Evolutionary conservation across 2,888 invertebrate species (phyloP).

Genomic region (Epiblema foenella): DNA sequence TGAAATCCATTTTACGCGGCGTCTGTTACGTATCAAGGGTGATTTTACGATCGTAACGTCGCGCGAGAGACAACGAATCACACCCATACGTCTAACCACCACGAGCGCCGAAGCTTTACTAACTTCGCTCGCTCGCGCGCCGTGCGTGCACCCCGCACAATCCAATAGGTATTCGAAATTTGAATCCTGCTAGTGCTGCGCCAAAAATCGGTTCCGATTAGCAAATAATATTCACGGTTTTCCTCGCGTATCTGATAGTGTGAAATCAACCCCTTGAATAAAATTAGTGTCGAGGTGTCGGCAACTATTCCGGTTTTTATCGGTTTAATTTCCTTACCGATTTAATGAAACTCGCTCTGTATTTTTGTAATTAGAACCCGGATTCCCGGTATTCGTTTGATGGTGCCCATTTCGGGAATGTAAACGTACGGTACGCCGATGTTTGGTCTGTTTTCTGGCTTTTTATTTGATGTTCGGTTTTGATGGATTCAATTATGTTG

Average conservation of each 20-base stretch:
- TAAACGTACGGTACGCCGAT: constrained; percentile 46
- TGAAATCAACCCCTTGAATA: constrained; percentile 36
- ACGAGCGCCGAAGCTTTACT: constrained; percentile 62
- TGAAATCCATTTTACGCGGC: constrained; percentile 58
- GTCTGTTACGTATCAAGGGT: constrained; percentile 51
- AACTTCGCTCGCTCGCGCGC: constrained; percentile 47
- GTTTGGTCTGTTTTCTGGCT: constrained; percentile 43
- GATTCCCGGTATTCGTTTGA: constrained; percentile 51
- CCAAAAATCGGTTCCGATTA: constrained; percentile 32
- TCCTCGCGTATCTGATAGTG: constrained; percentile 23
- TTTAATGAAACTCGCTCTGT: constrained; percentile 52
- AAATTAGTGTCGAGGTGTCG: constrained; percentile 45
- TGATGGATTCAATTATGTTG: constrained; percentile 39
- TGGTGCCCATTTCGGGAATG: constrained; percentile 48
- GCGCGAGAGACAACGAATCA: constrained; percentile 12
- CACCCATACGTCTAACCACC: constrained; percentile 42
- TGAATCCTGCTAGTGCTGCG: constrained; percentile 41
- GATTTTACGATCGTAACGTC: constrained; percentile 56
- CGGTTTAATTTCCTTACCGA: constrained; percentile 55
- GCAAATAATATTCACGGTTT: constrained; percentile 16
- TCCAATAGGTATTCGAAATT: constrained; percentile 56
- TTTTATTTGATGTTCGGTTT: constrained; percentile 44
- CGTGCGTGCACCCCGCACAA: constrained; percentile 48
- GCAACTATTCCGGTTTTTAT: constrained; percentile 53
- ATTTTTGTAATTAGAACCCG: constrained; percentile 56